phyloP scores from a whole-genome alignment of 2,888 invertebrate genomes.

The Dynastes tityus region DNA sequence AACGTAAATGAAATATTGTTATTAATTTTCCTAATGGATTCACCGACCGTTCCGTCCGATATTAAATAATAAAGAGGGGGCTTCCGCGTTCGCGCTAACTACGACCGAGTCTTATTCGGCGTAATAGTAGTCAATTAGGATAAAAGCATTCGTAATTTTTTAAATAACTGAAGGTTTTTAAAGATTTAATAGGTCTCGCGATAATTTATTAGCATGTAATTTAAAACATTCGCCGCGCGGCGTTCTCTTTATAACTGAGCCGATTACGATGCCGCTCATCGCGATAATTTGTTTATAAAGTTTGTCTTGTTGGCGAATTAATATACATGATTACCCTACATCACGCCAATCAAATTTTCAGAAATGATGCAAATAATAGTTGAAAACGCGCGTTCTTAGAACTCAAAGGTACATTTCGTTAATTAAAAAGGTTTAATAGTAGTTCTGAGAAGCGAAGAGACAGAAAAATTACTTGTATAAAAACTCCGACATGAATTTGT shows the following conservation, averaged over 20 bases:
- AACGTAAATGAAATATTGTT: constrained; percentile 44
- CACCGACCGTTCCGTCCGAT: constrained; percentile 30
- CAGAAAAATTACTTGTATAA: too few relatives aligned
- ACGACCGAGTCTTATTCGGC: constrained; percentile 30
- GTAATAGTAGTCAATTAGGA: constrained; percentile 45
- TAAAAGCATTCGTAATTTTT: constrained; percentile 46
- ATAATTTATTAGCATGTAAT: constrained; percentile 37
- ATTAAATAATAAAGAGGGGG: constrained; percentile 44
- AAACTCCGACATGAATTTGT: too few relatives aligned
- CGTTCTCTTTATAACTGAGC: constrained; percentile 25
- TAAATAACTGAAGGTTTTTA: constrained; percentile 43
- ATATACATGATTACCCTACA: constrained; percentile 25
- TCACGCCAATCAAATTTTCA: constrained; percentile 37
- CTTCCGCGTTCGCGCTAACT: constrained; percentile 26
- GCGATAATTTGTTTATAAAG: constrained; percentile 40
- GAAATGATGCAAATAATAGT: constrained; percentile 13
- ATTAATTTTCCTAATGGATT: constrained; percentile 44
- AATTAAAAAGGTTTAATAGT: too few relatives aligned
- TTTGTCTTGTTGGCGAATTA: constrained; percentile 18
- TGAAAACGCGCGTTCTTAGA: constrained; percentile 1
- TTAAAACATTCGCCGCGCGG: constrained; percentile 28
- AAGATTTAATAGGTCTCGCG: constrained; percentile 37
- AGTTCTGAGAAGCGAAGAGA: too few relatives aligned
- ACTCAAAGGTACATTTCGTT: not conserved
- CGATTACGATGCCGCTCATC: constrained; percentile 19